phyloP scores from a whole-genome alignment of 1,140 invertebrate species.

The Calephelis virginiensis region DNA sequence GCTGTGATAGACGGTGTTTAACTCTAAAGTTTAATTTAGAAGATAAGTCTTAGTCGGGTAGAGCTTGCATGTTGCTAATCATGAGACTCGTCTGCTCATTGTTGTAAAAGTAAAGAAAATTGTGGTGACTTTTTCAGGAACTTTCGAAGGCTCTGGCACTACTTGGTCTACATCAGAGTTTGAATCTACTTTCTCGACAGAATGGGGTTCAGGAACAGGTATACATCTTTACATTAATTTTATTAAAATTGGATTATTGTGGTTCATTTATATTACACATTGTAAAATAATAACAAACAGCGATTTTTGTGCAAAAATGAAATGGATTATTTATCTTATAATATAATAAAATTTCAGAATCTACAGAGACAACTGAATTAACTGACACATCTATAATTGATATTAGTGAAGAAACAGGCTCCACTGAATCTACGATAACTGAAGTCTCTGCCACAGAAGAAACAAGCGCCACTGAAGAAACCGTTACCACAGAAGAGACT shows the following conservation, averaged over 20 bases:
- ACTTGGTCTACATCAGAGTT: conserved; percentile 7
- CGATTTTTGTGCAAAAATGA: too few species aligned
- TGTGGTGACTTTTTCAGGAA: not conserved
- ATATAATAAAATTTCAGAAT: too few species aligned
- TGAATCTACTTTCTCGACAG: conserved; percentile 20
- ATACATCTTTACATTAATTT: not conserved
- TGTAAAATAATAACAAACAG: too few species aligned
- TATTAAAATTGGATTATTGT: not conserved
- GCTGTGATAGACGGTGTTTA: too few species aligned
- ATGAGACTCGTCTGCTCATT: too few species aligned
- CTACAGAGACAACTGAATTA: conserved; percentile 7
- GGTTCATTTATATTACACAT: too few species aligned
- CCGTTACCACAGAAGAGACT: conserved; percentile 15
- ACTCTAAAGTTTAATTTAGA: too few species aligned
- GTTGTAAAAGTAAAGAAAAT: not conserved
- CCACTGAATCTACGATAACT: conserved; percentile 28
- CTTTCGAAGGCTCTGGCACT: conserved; percentile 20
- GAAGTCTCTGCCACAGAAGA: conserved; percentile 25
- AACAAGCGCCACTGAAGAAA: conserved; percentile 17
- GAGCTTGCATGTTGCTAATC: too few species aligned
- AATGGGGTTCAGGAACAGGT: conserved; percentile 27
- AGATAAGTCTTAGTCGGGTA: too few species aligned
- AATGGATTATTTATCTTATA: too few species aligned
- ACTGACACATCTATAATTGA: conserved; percentile 26
- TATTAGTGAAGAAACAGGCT: conserved; percentile 9